These are phyloP conservation scores for Xenopus borealis DNA, from an alignment of 2,113 vertebrate genomes.

Conservation along the genomic window DNA sequence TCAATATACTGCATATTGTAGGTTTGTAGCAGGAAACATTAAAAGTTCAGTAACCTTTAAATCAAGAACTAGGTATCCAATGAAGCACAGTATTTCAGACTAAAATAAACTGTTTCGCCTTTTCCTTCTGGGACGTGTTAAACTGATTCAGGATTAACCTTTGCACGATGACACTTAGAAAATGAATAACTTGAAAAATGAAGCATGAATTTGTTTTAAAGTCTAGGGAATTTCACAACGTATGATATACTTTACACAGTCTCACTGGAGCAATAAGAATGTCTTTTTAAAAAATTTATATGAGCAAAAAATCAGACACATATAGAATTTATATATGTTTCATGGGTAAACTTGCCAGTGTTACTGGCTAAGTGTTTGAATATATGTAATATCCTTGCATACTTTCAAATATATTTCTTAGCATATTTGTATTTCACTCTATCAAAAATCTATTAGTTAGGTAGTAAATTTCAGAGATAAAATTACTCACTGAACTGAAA, in stretches of 20 bases:
- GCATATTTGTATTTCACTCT: too few species aligned
- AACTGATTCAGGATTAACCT: conserved; percentile 39
- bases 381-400: too few species aligned
- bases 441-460: too few species aligned
- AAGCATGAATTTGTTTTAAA: conserved; percentile 21
- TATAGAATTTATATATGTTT: too few species aligned
- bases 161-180: conserved; percentile 37
- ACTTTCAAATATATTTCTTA: too few species aligned
- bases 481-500: too few species aligned
- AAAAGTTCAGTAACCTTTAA: conserved; percentile 35
- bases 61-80: conserved; percentile 8
- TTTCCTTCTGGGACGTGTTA: conserved; percentile 19
- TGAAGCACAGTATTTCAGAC: conserved; percentile 24
- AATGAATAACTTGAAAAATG: conserved; percentile 38
- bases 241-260: not conserved
- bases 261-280: too few species aligned
- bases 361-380: too few species aligned
- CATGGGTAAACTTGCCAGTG: too few species aligned
- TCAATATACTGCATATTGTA: not conserved
- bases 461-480: too few species aligned
- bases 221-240: conserved; percentile 16
- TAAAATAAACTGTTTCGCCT: conserved; percentile 32
- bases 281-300: too few species aligned
- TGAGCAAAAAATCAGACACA: too few species aligned
- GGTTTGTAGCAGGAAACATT: not conserved